These are phyloP conservation scores for Eunapius fragilis DNA, from an alignment of 37 sponge, comb jelly and placozoan species.

Conservation along the genomic window DNA sequence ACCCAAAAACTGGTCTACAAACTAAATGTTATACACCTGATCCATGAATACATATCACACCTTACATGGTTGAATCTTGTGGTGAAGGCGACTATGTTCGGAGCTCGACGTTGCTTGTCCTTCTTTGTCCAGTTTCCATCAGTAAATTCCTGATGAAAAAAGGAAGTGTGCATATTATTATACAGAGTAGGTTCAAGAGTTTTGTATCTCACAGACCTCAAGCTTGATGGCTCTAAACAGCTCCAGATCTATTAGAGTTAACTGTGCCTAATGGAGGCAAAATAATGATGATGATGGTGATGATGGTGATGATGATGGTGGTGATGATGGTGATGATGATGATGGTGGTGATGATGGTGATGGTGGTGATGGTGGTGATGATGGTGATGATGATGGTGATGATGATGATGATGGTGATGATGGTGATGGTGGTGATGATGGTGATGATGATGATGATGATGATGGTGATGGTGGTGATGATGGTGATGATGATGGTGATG, in stretches of 20 bases:
- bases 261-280: conserved; percentile 52
- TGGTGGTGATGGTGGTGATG: no score
- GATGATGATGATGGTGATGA: no score
- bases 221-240: conserved; percentile 64
- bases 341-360: no score
- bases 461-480: no score
- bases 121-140: conserved; percentile 77
- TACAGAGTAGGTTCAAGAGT: not conserved
- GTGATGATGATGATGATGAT: no score
- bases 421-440: no score
- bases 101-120: conserved; percentile 55
- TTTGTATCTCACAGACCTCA: conserved; percentile 17
- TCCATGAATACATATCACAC: not conserved
- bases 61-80: conserved; percentile 78
- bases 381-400: no score
- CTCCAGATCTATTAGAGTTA: conserved; percentile 72
- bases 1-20: conserved; percentile 77
- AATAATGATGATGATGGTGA: not conserved
- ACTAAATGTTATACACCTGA: not conserved
- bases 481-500: no score
- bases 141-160: conserved; percentile 58
- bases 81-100: conserved; percentile 75
- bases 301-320: not conserved
- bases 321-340: no score
- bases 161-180: not conserved